phyloP scores from a whole-genome alignment of 2,888 invertebrate genomes.

The Neoscelio sp. region DNA sequence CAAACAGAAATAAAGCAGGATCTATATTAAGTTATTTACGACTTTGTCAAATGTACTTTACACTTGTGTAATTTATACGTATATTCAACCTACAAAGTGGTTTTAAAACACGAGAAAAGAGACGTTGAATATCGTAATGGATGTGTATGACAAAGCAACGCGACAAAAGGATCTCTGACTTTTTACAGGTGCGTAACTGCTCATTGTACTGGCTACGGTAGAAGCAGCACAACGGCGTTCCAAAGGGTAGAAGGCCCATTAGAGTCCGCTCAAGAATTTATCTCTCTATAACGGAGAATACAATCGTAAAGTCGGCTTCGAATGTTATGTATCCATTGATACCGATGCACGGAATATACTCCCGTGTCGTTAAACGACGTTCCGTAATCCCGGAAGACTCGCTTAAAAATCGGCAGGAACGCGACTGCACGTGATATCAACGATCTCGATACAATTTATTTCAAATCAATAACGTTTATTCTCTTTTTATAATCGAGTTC shows the following conservation, averaged over 20 bases:
- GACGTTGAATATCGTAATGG: slow-evolving; percentile 49
- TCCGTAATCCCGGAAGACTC: slow-evolving; percentile 73
- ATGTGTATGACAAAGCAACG: slow-evolving; percentile 62
- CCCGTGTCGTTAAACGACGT: slow-evolving; percentile 69
- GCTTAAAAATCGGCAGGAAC: slow-evolving; percentile 54
- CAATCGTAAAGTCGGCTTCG: slow-evolving; percentile 73
- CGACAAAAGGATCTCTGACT: slow-evolving; percentile 58
- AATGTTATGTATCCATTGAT: slow-evolving; percentile 71
- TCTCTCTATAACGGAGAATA: slow-evolving; percentile 75
- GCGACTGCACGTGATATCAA: slow-evolving; percentile 54
- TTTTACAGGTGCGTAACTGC: slow-evolving; percentile 67
- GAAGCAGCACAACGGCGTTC: slow-evolving; percentile 59
- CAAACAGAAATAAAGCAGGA: slow-evolving; percentile 15
- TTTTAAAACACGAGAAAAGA: slow-evolving; percentile 49
- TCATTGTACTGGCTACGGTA: slow-evolving; percentile 55
- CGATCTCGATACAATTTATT: slow-evolving; percentile 63
- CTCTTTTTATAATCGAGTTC: slow-evolving; percentile 23
- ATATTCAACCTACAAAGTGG: slow-evolving; percentile 37
- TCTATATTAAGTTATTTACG: slow-evolving; percentile 39
- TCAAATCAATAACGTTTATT: slow-evolving; percentile 54
- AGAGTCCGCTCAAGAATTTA: slow-evolving; percentile 73
- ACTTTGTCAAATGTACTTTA: slow-evolving; percentile 19
- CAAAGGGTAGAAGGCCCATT: slow-evolving; percentile 72
- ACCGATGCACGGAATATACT: slow-evolving; percentile 66
- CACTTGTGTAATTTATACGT: slow-evolving; percentile 43